Percentiles rank a stretch among this genome's conserved stretches.
Conservation (phyloP, 2,113 vertebrate genomes). For the Saiga tatarica region DNA sequence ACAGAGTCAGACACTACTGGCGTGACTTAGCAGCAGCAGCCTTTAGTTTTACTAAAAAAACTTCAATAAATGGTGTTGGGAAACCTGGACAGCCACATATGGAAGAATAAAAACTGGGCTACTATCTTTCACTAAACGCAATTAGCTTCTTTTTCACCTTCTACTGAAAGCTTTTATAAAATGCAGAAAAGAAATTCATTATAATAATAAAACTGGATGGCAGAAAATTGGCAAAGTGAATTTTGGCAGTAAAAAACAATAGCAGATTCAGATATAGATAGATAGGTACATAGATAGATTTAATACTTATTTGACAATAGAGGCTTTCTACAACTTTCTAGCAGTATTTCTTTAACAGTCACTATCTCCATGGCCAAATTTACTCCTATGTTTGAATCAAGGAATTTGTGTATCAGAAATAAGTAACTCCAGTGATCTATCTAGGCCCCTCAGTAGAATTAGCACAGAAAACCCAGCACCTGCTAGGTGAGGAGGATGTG, state of each 20-base stretch:
- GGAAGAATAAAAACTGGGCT: not conserved
- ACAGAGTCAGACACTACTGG: accelerated
- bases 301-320: not conserved
- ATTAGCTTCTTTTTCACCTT: not conserved
- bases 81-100: not conserved
- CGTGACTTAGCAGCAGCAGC: not conserved
- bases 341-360: not conserved
- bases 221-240: not conserved
- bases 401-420: not conserved
- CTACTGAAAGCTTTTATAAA: not conserved
- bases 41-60: not conserved
- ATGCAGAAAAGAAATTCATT: not conserved
- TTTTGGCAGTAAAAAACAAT: not conserved
- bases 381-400: not conserved
- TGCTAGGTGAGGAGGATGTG: not conserved
- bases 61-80: not conserved
- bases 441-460: not conserved
- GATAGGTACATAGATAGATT: not conserved
- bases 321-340: not conserved
- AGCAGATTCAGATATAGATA: not conserved
- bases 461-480: not conserved
- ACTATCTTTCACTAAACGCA: not conserved
- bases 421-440: not conserved
- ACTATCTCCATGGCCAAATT: not conserved
- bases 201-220: not conserved